These are phyloP conservation scores for Parazoanthus atlanticus DNA, from an alignment of 92 coral and sea anemone genomes.

Conservation along the genomic window DNA sequence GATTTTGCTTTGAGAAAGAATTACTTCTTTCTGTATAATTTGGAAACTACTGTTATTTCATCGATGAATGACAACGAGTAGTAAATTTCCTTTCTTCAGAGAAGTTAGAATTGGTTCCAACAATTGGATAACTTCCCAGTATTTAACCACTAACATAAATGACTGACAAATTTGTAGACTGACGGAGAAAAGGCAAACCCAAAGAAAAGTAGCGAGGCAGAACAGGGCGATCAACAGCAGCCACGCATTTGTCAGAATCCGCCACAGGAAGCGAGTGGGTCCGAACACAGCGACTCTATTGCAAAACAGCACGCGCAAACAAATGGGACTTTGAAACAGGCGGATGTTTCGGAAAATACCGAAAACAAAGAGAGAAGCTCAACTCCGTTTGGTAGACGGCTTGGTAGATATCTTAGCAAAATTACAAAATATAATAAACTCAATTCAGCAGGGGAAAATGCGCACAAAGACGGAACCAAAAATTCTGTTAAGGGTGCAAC, in stretches of 20 bases:
- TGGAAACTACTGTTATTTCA: background rate
- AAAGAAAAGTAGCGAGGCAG: constrained; percentile 10
- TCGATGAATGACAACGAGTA: background rate
- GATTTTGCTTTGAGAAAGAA: background rate
- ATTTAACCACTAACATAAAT: background rate
- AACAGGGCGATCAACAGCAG: background rate
- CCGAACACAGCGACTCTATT: background rate
- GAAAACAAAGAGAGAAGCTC: constrained; percentile 17
- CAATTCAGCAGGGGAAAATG: constrained; percentile 3
- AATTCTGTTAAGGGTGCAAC: background rate
- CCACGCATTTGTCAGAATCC: background rate
- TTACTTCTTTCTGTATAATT: background rate
- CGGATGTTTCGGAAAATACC: constrained; percentile 18
- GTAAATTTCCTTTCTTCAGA: background rate
- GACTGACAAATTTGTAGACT: constrained; percentile 22
- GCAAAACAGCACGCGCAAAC: background rate
- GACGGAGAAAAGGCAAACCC: constrained; percentile 25
- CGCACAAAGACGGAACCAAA: background rate
- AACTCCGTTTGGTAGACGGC: constrained; percentile 7
- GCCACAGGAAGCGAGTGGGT: background rate
- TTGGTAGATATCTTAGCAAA: constrained; percentile 42
- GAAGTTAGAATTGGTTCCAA: constrained; percentile 15
- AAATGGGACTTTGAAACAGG: background rate
- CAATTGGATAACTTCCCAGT: background rate
- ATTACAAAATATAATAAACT: constrained; percentile 19